A percentile compares a stretch with the other conserved stretches of the same genome.
Evolutionary conservation across 1,140 invertebrate species (phyloP).

Genomic region (Propsilocerus akamusi): DNA sequence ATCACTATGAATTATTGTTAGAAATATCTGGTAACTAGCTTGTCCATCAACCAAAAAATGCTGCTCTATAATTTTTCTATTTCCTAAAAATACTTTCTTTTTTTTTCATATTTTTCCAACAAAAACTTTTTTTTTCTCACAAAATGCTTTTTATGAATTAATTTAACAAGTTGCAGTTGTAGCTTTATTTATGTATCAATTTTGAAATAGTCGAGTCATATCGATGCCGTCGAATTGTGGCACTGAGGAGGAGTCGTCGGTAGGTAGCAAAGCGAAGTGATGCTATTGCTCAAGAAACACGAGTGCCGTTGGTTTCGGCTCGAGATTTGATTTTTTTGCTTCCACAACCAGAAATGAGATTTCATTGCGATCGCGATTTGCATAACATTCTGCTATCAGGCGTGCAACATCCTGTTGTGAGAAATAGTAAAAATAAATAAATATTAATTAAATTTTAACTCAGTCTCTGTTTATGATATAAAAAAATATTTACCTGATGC

Average conservation of each 20-base stretch:
- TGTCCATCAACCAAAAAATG: too few relatives aligned
- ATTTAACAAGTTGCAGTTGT: too few relatives aligned
- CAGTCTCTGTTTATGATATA: neutral
- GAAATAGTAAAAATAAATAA: constrained; percentile 4
- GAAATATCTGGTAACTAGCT: too few relatives aligned
- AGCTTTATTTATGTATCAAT: too few relatives aligned
- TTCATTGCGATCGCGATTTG: constrained; percentile 59
- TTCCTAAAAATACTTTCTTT: too few relatives aligned
- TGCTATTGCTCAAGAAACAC: constrained; percentile 80
- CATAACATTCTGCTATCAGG: constrained; percentile 76
- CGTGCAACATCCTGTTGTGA: constrained; percentile 57
- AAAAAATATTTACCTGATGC: constrained; percentile 25
- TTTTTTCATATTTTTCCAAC: too few relatives aligned
- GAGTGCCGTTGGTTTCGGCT: constrained; percentile 68
- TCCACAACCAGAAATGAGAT: constrained; percentile 81
- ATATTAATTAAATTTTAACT: neutral
- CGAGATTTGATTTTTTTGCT: constrained; percentile 74
- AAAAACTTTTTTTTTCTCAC: too few relatives aligned
- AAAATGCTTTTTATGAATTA: too few relatives aligned
- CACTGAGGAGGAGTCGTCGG: constrained; percentile 44
- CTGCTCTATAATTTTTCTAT: too few relatives aligned
- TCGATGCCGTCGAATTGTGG: constrained; percentile 34
- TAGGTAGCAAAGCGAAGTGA: constrained; percentile 58
- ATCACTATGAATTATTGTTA: too few relatives aligned
- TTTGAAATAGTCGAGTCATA: constrained; percentile 29